Evolutionary conservation across 2,888 invertebrate species (phyloP).

Genomic region (Leptinotarsa tumamoca): DNA sequence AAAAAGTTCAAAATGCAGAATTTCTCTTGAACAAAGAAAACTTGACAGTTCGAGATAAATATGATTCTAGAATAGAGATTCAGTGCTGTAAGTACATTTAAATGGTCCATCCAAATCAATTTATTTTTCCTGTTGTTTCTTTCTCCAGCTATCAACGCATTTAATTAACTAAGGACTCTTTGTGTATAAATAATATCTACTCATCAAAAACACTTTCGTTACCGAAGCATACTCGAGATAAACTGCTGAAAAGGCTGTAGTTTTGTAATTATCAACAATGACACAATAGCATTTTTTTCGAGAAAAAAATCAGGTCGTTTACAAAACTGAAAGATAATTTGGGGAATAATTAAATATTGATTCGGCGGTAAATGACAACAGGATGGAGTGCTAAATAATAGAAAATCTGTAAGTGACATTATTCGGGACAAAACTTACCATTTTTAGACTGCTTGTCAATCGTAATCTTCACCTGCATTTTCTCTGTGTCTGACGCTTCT

Average conservation of each 20-base stretch:
- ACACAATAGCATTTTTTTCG: background rate
- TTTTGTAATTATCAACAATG: constrained; percentile 3
- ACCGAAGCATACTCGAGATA: background rate
- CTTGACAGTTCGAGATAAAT: background rate
- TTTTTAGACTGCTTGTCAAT: constrained; percentile 57
- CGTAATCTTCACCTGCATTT: constrained; percentile 53
- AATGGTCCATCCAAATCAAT: background rate
- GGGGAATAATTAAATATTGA: constrained; percentile 12
- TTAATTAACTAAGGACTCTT: background rate
- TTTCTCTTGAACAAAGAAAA: constrained; percentile 3
- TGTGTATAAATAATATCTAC: background rate
- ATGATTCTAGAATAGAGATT: background rate
- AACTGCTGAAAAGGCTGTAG: background rate
- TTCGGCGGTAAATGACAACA: background rate
- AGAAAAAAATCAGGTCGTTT: background rate
- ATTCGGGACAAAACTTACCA: constrained; percentile 50
- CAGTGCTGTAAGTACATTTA: background rate
- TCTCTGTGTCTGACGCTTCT: constrained; percentile 56
- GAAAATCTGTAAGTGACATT: constrained; percentile 19
- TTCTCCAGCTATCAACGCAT: background rate
- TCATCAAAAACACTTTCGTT: background rate
- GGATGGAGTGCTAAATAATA: background rate
- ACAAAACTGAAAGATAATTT: constrained; percentile 7
- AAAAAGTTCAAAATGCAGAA: background rate
- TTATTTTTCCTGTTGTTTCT: background rate